These are phyloP conservation scores for Congeria kusceri DNA, from an alignment of 2,888 invertebrate genomes.

Conservation along the genomic window DNA sequence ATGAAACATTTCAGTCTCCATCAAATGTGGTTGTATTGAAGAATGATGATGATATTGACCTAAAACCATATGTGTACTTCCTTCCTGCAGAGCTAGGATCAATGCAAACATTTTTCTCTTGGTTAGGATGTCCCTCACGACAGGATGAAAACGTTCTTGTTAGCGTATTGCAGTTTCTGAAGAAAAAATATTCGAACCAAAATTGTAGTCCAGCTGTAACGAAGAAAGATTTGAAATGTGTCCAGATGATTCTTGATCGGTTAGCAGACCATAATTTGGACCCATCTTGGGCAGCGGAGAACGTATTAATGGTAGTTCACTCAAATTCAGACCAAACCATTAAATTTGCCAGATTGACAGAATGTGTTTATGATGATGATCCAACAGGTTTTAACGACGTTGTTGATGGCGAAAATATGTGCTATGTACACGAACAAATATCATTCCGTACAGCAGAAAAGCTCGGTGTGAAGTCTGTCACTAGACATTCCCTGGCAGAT, in stretches of 20 bases:
- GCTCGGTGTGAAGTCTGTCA: slow-evolving; percentile 5
- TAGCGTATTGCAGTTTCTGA: neutral
- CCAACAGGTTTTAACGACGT: neutral
- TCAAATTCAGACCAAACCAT: neutral
- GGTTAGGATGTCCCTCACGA: slow-evolving; percentile 4
- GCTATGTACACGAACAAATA: slow-evolving; percentile 49
- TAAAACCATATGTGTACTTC: slow-evolving; percentile 10
- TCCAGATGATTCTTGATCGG: neutral
- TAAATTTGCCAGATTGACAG: neutral
- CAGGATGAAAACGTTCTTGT: neutral
- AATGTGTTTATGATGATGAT: slow-evolving; percentile 8
- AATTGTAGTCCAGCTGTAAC: neutral
- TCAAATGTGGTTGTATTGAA: neutral
- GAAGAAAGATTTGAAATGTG: neutral
- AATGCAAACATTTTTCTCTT: neutral
- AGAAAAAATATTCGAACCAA: neutral
- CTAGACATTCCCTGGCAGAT: neutral
- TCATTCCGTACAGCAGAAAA: slow-evolving; percentile 50
- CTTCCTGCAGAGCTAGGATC: slow-evolving; percentile 1
- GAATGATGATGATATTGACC: slow-evolving; percentile 2
- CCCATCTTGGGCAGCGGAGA: neutral
- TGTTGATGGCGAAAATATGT: slow-evolving; percentile 19
- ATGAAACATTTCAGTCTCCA: neutral
- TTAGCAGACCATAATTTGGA: neutral
- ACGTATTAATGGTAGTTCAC: neutral